phyloP scores from a whole-genome alignment of 2,113 vertebrate species.

The Podarcis cretensis region DNA sequence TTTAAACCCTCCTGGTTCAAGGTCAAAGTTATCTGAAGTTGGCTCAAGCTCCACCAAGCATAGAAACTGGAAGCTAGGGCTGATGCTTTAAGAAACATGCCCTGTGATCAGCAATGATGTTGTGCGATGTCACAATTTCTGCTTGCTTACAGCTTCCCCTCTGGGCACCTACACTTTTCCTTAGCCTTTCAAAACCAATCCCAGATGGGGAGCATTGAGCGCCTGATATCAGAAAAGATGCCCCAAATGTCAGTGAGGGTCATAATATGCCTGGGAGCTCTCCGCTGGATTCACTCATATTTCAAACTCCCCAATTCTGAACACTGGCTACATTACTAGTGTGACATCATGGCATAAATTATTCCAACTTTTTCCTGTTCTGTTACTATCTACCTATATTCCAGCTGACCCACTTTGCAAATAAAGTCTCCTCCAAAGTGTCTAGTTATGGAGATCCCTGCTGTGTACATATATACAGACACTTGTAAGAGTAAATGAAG shows the following conservation, averaged over 20 bases:
- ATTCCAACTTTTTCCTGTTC: not conserved
- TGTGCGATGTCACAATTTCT: too few species aligned
- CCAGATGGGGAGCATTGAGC: too few species aligned
- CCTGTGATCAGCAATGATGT: too few species aligned
- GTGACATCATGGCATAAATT: not conserved
- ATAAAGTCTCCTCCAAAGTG: not conserved
- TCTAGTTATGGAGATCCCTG: not conserved
- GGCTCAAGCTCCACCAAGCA: not conserved
- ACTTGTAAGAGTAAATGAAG: not conserved
- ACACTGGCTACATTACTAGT: not conserved
- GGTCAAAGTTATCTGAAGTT: not conserved
- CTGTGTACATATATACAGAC: not conserved
- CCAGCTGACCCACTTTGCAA: not conserved
- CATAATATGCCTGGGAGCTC: too few species aligned
- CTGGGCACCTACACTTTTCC: too few species aligned
- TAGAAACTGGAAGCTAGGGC: too few species aligned
- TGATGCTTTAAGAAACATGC: too few species aligned
- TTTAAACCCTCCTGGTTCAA: too few species aligned
- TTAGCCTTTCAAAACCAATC: too few species aligned
- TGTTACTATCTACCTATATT: not conserved
- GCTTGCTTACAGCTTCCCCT: too few species aligned
- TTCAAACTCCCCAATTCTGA: not conserved
- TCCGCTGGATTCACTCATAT: not conserved
- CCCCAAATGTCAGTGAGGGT: too few species aligned
- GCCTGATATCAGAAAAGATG: too few species aligned